These are phyloP conservation scores for Odobenus rosmarus DNA, from an alignment of 2,113 vertebrate genomes.

Conservation along the genomic window DNA sequence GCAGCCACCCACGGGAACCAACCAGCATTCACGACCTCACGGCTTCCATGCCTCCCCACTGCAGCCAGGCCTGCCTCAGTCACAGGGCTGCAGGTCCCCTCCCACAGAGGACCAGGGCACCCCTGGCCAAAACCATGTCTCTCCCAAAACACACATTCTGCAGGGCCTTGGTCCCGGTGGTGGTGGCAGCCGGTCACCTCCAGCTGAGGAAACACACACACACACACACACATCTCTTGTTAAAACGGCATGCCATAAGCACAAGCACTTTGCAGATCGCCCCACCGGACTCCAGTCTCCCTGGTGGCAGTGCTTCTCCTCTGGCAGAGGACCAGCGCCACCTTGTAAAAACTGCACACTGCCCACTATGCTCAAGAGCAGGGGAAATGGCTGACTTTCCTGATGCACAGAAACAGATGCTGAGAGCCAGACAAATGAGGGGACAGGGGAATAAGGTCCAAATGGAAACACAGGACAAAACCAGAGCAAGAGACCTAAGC, in stretches of 20 bases:
- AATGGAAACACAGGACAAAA: neutral
- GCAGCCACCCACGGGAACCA: neutral
- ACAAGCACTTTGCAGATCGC: neutral
- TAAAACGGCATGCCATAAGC: neutral
- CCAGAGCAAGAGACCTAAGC: neutral
- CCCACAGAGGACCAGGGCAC: neutral
- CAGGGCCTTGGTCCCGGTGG: neutral
- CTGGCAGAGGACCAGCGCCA: neutral
- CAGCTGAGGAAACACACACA: neutral
- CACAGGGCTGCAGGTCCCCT: neutral
- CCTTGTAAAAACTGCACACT: neutral
- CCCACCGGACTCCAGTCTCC: neutral
- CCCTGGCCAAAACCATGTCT: neutral
- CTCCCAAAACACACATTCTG: neutral
- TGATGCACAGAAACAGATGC: neutral
- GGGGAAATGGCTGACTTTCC: neutral
- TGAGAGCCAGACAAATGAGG: neutral
- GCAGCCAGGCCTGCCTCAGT: neutral
- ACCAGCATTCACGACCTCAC: neutral
- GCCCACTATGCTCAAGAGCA: neutral
- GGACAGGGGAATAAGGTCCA: neutral
- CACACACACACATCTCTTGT: neutral
- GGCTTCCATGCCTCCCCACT: neutral
- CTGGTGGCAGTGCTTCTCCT: neutral
- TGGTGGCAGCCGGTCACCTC: neutral